Percentiles rank a stretch among this genome's conserved stretches.
Conservation (phyloP, 2,797 vertebrate species). For the Lemur catta region DNA sequence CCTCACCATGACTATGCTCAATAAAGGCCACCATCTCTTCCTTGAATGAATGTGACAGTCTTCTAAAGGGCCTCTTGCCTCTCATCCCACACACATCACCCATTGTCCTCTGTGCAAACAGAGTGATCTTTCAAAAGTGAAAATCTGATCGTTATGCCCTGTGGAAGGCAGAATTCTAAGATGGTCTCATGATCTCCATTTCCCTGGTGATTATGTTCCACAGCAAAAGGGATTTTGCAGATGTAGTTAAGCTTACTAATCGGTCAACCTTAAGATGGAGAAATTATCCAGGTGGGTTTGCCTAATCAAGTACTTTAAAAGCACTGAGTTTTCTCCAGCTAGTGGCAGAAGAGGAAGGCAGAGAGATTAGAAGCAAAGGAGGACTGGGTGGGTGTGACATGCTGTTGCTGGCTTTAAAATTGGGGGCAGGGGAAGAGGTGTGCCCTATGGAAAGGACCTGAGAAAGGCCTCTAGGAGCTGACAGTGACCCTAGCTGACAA, state of each 20-base stretch:
- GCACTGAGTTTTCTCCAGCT: not conserved
- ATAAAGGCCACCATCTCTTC: not conserved
- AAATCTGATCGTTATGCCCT: not conserved
- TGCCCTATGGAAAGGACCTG: not conserved
- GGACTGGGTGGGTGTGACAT: not conserved
- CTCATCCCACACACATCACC: rapidly evolving
- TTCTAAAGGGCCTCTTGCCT: not conserved
- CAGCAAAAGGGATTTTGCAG: not conserved
- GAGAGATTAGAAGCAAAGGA: not conserved
- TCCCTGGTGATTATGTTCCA: not conserved
- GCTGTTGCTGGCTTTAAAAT: not conserved
- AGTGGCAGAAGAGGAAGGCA: not conserved
- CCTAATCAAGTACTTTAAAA: not conserved
- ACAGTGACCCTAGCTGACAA: not conserved
- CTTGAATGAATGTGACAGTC: not conserved
- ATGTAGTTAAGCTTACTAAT: not conserved
- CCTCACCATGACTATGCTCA: not conserved
- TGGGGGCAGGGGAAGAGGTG: not conserved
- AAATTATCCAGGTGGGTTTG: not conserved
- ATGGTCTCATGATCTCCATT: not conserved
- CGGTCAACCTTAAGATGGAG: not conserved
- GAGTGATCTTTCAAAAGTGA: not conserved
- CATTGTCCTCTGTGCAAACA: not conserved
- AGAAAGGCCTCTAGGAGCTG: not conserved
- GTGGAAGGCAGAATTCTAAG: not conserved